Base-by-base conservation (phyloP, 2,797 vertebrate genomes). In the Enteromius paludinosus region DNA sequence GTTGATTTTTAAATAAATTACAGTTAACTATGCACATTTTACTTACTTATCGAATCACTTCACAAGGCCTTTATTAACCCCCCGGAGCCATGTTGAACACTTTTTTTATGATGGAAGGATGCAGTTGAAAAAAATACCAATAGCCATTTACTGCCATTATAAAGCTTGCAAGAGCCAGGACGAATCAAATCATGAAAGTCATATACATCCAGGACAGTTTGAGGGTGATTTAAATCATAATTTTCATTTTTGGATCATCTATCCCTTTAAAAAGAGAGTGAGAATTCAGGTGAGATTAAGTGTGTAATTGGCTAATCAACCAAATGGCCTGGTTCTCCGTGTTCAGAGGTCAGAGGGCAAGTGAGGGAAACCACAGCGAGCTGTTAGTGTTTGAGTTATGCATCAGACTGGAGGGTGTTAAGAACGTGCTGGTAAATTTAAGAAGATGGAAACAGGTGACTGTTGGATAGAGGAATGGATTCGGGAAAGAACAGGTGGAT, bases 261-360 rank as follows among this genome's bases (percentile, higher is more conserved):
- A 15, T 61, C 23, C 12, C 5, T 61, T 28, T 61, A 38, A n/a
- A 76, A 6, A 75, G 30, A 54, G 15, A 23, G 23, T 49, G 43
- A 45, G 20, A 41, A 17, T 38, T 28, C 11, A 35, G 10, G 1
- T 3, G 65, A 61, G 62, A 68, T 41, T 35, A 43, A 56, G 65
- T 23, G 33, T 33, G 20, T 54, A 38, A 73, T 20, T 25, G 30
- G 4, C 43, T 25, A 0, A 4, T 6, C 17, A n/a, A 25, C 4
- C 12, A n/a, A 25, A 10, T 82, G 33, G 6, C 14, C 52, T 15
- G 28, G 11, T 30, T 74, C 7, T n/a, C 45, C 56, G 9, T 23
- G 45, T 28, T 62, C 54, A 83, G n/a, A 38, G 18, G 74, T 77
- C 25, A 62, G 66, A 83, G 61, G 59, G 8, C 23, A 33, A 38